phyloP scores from a whole-genome alignment of 2,797 vertebrate species.

The Corythornis leucogaster region DNA sequence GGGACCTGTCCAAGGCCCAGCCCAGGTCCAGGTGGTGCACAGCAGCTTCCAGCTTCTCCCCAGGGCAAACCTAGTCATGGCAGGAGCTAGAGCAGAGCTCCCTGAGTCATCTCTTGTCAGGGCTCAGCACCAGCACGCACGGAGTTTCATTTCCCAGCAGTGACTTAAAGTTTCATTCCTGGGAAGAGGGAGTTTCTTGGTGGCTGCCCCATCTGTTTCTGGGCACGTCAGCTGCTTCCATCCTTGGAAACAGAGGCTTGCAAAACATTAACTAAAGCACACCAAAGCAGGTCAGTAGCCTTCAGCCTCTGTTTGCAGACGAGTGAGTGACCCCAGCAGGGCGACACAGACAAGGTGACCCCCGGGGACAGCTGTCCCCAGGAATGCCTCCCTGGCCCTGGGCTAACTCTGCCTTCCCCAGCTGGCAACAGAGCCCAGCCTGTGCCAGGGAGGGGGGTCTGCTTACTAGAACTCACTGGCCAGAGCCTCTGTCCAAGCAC shows the following conservation, averaged over 20 bases:
- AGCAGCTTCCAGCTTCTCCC: rapidly evolving
- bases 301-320: background rate
- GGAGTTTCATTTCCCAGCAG: background rate
- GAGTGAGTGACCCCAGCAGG: background rate
- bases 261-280: slow-evolving; percentile 15
- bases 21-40: background rate
- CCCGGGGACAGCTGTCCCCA: background rate
- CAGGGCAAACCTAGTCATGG: background rate
- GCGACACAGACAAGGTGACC: background rate
- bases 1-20: background rate
- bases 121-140: background rate
- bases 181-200: background rate
- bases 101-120: too few species aligned
- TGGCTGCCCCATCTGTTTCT: background rate
- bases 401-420: background rate
- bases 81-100: background rate
- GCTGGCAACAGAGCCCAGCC: background rate
- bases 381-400: background rate
- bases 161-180: background rate
- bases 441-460: background rate
- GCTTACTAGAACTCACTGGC: background rate
- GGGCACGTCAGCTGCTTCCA: rapidly evolving
- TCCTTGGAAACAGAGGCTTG: background rate
- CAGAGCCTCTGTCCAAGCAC: background rate
- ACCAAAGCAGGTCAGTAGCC: background rate